A percentile compares a stretch with the other conserved stretches of the same genome.
These are phyloP conservation scores for Sardina pilchardus DNA, from an alignment of 2,113 vertebrate genomes.

Conservation along the genomic window DNA sequence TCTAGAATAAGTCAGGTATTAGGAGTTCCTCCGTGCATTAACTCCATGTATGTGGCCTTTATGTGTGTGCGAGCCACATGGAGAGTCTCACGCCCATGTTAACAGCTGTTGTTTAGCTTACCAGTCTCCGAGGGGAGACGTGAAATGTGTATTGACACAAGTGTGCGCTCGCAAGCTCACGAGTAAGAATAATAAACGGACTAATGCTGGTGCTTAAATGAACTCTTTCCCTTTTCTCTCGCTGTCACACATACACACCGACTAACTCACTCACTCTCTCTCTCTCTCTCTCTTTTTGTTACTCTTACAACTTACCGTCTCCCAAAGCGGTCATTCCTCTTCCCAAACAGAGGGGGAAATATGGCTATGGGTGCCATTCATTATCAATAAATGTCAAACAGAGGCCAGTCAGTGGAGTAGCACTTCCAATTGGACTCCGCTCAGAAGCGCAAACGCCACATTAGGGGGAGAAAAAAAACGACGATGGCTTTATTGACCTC, in stretches of 20 bases:
- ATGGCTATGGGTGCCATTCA: background rate
- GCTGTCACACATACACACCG: background rate
- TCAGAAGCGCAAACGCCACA: background rate
- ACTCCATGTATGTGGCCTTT: background rate
- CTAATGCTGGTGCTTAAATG: conserved; percentile 12
- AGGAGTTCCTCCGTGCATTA: background rate
- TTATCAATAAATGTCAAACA: background rate
- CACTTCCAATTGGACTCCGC: background rate
- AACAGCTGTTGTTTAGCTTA: conserved; percentile 15
- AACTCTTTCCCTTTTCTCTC: conserved; percentile 21
- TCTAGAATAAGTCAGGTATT: background rate
- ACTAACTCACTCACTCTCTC: background rate
- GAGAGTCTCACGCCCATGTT: conserved; percentile 2
- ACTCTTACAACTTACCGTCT: background rate
- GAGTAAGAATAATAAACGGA: conserved; percentile 10
- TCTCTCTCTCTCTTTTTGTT: background rate
- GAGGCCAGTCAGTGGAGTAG: background rate
- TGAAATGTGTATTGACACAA: conserved; percentile 19
- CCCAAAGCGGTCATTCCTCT: background rate
- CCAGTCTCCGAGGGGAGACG: background rate
- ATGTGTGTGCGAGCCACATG: background rate
- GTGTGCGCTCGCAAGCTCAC: background rate
- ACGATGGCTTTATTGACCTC: background rate
- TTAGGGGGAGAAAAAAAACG: background rate
- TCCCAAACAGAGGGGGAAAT: background rate